Evolutionary conservation across 2,888 invertebrate genomes (phyloP), one percentile per base, ranked within the genome.

Genomic region (Prionchulus punctatus): DNA sequence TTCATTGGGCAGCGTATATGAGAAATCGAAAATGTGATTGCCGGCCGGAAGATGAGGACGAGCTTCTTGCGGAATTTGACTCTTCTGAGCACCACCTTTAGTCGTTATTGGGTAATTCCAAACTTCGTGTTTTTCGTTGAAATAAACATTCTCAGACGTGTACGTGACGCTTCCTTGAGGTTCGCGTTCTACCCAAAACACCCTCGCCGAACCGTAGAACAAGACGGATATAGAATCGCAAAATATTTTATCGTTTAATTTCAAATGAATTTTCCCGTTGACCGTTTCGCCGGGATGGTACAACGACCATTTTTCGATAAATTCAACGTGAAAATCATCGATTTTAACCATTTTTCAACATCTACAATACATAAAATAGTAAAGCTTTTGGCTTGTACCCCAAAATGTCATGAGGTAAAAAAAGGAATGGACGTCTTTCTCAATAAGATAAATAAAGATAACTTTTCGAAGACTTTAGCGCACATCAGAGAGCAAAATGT

Each of bases 331-430:
- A 26, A 53, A 53, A 12, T 43, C 42, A n/a, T 36, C n/a, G 27
- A 53, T 53, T 49, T 30, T 26, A 49, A 7, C 50, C 50, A 49
- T 49, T n/a, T n/a, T n/a, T n/a, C n/a, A n/a, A n/a, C n/a, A n/a
- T n/a, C n/a, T n/a, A n/a, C n/a, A n/a, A n/a, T n/a, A n/a, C n/a
- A n/a, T n/a, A n/a, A n/a, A n/a, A n/a, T n/a, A n/a, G n/a, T n/a
- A n/a, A n/a, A n/a, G n/a, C n/a, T n/a, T n/a, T n/a, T n/a, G n/a
- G n/a, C n/a, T n/a, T n/a, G n/a, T n/a, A n/a, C n/a, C n/a, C n/a
- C n/a, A n/a, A n/a, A n/a, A n/a, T n/a, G n/a, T n/a, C n/a, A n/a
- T n/a, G n/a, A n/a, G n/a, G n/a, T n/a, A n/a, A n/a, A n/a, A n/a
- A n/a, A n/a, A n/a, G n/a, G n/a, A n/a, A n/a, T n/a, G n/a, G n/a